These are phyloP conservation scores for Xenopus borealis DNA, from an alignment of 2,113 vertebrate species.

Conservation along the genomic window DNA sequence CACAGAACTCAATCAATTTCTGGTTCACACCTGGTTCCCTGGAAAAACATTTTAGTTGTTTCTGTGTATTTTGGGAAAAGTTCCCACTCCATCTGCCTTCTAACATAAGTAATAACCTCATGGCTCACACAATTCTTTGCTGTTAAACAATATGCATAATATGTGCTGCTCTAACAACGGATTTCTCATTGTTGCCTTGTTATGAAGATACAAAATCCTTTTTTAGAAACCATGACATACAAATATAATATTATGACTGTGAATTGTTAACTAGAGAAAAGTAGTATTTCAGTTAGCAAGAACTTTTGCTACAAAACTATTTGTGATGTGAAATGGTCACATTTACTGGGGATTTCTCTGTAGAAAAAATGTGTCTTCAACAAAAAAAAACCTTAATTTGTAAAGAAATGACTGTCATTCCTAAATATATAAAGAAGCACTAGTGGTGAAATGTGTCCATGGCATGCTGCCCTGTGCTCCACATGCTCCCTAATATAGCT, in stretches of 20 bases:
- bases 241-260: conserved; percentile 21
- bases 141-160: too few species aligned
- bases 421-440: too few species aligned
- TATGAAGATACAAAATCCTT: neutral
- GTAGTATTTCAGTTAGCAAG: conserved; percentile 11
- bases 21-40: conserved; percentile 56
- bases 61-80: conserved; percentile 56
- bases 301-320: neutral
- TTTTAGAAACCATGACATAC: conserved; percentile 1
- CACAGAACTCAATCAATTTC: conserved; percentile 62
- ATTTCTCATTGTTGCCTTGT: conserved; percentile 19
- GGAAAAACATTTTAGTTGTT: conserved; percentile 44
- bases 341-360: neutral
- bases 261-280: conserved; percentile 36
- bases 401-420: conserved; percentile 22
- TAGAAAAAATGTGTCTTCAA: neutral
- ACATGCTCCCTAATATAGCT: too few species aligned
- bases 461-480: too few species aligned
- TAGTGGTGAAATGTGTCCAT: too few species aligned
- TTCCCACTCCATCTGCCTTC: conserved; percentile 32
- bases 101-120: conserved; percentile 34
- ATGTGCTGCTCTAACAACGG: neutral
- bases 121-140: conserved; percentile 1
- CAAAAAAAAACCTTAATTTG: conserved; percentile 27
- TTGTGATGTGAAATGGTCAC: neutral